Conservation (phyloP, 1,140 invertebrate genomes). For the Zaprionus ornatus region DNA sequence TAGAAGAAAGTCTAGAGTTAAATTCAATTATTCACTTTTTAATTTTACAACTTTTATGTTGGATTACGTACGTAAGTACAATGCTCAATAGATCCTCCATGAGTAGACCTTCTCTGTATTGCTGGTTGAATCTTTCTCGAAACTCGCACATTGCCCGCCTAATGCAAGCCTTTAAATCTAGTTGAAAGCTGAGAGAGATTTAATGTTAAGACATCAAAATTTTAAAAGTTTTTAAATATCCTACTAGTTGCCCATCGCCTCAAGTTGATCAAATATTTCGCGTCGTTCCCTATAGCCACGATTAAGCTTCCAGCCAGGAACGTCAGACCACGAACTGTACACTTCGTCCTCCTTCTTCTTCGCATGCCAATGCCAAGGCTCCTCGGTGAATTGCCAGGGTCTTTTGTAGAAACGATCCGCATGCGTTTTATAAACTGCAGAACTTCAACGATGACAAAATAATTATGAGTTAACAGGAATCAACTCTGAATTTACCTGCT, state of each 20-base stretch:
- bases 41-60: neutral
- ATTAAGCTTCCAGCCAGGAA: conserved; percentile 64
- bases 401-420: conserved; percentile 46
- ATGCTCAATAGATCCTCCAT: conserved; percentile 67
- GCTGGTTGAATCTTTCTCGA: conserved; percentile 23
- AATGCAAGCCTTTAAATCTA: conserved; percentile 60
- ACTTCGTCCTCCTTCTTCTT: conserved; percentile 14
- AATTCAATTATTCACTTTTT: neutral
- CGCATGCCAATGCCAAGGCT: neutral
- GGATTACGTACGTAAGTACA: conserved; percentile 48
- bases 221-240: neutral
- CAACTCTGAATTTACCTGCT: conserved; percentile 14
- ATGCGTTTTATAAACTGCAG: neutral
- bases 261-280: conserved; percentile 62
- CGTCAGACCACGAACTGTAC: conserved; percentile 51
- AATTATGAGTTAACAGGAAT: neutral
- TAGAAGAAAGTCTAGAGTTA: neutral
- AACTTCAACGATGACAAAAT: neutral
- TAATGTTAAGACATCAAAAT: neutral
- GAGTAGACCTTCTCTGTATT: conserved; percentile 26
- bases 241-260: conserved; percentile 63
- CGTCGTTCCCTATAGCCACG: conserved; percentile 61
- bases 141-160: conserved; percentile 69
- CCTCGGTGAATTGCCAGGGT: conserved; percentile 36
- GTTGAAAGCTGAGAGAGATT: conserved; percentile 36